Percentiles rank a stretch among this genome's conserved stretches.
These are phyloP conservation scores for Brachynemurus nebulosus DNA, from an alignment of 2,888 invertebrate species.

Conservation along the genomic window DNA sequence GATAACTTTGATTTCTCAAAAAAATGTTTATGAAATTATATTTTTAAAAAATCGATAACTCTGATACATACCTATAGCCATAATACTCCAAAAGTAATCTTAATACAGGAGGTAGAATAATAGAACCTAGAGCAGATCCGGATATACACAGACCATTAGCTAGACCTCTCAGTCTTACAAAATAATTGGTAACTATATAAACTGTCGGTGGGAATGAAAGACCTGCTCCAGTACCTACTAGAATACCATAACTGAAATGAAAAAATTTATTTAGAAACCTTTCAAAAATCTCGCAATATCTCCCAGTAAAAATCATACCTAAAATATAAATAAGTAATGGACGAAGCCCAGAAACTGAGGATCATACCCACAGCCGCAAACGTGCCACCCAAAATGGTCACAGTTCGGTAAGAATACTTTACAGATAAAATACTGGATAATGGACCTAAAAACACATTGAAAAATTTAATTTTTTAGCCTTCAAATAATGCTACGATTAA, in stretches of 20 bases:
- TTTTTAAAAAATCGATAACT: constrained; percentile 49
- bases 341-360: constrained; percentile 64
- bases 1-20: no score
- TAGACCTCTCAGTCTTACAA: constrained; percentile 60
- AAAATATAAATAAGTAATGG: constrained; percentile 63
- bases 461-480: background rate
- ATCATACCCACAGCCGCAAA: constrained; percentile 76
- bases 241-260: constrained; percentile 55
- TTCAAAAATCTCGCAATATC: background rate
- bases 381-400: constrained; percentile 68
- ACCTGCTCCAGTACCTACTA: constrained; percentile 74
- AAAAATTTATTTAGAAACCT: constrained; percentile 12
- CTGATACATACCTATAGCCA: constrained; percentile 60
- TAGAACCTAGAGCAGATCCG: constrained; percentile 74
- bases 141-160: constrained; percentile 84
- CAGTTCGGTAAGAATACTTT: constrained; percentile 69
- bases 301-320: constrained; percentile 49
- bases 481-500: no score
- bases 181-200: constrained; percentile 80
- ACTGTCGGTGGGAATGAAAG: constrained; percentile 80
- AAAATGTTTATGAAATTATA: no score
- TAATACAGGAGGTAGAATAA: constrained; percentile 67
- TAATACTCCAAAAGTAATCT: constrained; percentile 54
- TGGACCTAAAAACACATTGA: constrained; percentile 47
- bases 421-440: constrained; percentile 72